Percentiles rank a stretch among this genome's conserved stretches.
These are phyloP conservation scores for Heliconius charithonia DNA, from an alignment of 2,888 invertebrate genomes.

Conservation along the genomic window DNA sequence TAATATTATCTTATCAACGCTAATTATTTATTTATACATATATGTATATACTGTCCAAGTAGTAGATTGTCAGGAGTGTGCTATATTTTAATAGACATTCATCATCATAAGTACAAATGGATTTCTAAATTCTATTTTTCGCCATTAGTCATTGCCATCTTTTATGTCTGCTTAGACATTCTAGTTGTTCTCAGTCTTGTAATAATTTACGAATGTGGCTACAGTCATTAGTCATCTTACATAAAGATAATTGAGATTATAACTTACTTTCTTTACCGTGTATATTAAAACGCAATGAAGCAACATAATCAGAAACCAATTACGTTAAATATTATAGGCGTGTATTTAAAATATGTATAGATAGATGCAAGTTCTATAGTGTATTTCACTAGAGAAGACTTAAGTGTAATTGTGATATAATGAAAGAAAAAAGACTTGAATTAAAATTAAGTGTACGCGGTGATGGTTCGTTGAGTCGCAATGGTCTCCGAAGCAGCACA, in stretches of 20 bases:
- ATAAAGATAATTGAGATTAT: slow-evolving; percentile 62
- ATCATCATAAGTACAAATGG: neutral
- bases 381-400: slow-evolving; percentile 9
- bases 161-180: slow-evolving; percentile 67
- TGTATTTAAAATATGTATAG: slow-evolving; percentile 33
- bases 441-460: slow-evolving; percentile 78
- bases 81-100: neutral
- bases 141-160: slow-evolving; percentile 72
- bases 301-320: slow-evolving; percentile 37
- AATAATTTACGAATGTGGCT: slow-evolving; percentile 72
- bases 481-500: slow-evolving; percentile 70
- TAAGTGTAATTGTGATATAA: slow-evolving; percentile 54
- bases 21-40: slow-evolving; percentile 5
- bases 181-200: slow-evolving; percentile 66
- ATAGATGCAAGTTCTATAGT: slow-evolving; percentile 14
- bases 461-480: slow-evolving; percentile 74
- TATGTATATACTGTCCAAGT: slow-evolving; percentile 45
- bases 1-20: slow-evolving; percentile 74
- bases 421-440: slow-evolving; percentile 80
- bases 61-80: slow-evolving; percentile 13
- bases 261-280: slow-evolving; percentile 70
- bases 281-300: slow-evolving; percentile 33
- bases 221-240: slow-evolving; percentile 71
- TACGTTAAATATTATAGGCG: slow-evolving; percentile 24
- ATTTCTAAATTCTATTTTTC: slow-evolving; percentile 2